Evolutionary conservation across 35 echinoderm and acorn worm species (phyloP).

Genomic region (Stichopus chloronotus): DNA sequence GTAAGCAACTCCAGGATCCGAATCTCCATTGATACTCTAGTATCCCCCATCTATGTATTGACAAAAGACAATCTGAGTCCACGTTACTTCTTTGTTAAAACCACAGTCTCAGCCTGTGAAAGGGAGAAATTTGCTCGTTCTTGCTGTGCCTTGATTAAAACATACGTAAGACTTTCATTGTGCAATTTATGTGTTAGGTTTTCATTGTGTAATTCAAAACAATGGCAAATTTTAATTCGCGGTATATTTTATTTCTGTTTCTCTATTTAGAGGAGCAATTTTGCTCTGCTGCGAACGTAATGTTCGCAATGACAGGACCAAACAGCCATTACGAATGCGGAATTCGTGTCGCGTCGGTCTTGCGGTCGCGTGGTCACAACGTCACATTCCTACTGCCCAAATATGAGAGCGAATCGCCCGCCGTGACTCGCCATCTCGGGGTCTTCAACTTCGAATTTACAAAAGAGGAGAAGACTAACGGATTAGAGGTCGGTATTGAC

Average conservation of each 20-base stretch:
- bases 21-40: no score
- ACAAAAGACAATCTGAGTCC: no score
- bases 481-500: slow-evolving; percentile 9
- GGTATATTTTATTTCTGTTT: neutral
- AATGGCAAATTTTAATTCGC: neutral
- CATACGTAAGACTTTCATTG: no score
- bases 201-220: no score
- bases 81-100: no score
- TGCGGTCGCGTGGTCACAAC: slow-evolving; percentile 28
- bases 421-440: neutral
- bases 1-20: no score
- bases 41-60: no score
- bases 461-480: neutral
- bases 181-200: no score
- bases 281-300: neutral
- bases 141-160: no score
- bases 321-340: slow-evolving; percentile 40
- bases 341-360: neutral
- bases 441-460: slow-evolving; percentile 28
- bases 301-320: slow-evolving; percentile 39
- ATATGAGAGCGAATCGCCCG: neutral
- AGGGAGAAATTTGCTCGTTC: no score
- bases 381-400: slow-evolving; percentile 30
- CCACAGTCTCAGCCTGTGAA: no score
- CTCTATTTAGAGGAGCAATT: neutral